Conservation (phyloP, 2,888 invertebrate genomes). For the Osmoderma eremita region DNA sequence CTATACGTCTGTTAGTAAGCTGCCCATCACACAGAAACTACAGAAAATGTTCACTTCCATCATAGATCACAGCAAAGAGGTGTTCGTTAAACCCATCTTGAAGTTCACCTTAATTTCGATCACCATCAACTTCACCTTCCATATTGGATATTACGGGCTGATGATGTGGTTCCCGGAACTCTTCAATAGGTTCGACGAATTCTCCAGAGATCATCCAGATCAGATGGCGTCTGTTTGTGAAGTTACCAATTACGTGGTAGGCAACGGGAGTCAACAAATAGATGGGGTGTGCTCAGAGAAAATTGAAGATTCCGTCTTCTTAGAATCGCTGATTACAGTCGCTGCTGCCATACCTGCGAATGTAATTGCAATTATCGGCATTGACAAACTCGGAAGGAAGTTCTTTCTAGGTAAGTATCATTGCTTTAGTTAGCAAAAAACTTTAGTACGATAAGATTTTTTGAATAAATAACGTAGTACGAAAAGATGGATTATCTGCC, state of each 20-base stretch:
- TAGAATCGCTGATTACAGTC: conserved; percentile 87
- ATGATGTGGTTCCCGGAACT: conserved; percentile 98
- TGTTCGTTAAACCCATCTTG: conserved; percentile 83
- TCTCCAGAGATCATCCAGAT: conserved; percentile 73
- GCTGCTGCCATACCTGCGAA: conserved; percentile 89
- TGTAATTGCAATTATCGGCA: conserved; percentile 80
- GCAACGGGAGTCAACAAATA: conserved; percentile 71
- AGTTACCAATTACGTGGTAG: conserved; percentile 80
- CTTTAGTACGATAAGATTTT: background rate
- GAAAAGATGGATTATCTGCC: no score
- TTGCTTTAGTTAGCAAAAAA: no score
- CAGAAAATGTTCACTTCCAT: conserved; percentile 80
- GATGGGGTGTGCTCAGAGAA: conserved; percentile 73
- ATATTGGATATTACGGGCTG: conserved; percentile 93
- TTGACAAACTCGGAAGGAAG: conserved; percentile 88
- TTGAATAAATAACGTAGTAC: background rate
- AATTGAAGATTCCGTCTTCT: conserved; percentile 82
- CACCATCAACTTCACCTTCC: conserved; percentile 91
- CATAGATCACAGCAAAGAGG: conserved; percentile 81
- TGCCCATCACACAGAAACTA: conserved; percentile 73
- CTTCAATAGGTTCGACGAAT: conserved; percentile 90
- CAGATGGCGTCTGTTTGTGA: conserved; percentile 76
- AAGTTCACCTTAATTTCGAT: conserved; percentile 87
- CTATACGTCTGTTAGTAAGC: conserved; percentile 59
- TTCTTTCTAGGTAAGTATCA: conserved; percentile 77